phyloP scores from a whole-genome alignment of 2,113 vertebrate genomes.

The Lepus europaeus region DNA sequence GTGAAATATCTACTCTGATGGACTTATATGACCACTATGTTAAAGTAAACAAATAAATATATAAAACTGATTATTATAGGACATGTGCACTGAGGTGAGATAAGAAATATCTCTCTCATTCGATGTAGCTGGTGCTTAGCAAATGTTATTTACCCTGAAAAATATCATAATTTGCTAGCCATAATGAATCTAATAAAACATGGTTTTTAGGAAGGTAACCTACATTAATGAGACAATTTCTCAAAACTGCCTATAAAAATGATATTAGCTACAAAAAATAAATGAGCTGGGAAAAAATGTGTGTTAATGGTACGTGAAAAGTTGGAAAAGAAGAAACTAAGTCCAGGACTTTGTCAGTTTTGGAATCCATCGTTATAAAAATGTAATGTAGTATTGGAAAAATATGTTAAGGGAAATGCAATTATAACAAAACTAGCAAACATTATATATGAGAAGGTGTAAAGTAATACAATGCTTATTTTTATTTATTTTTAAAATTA shows the following conservation, averaged over 20 bases:
- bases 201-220: constrained; percentile 28
- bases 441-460: not conserved
- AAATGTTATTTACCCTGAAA: constrained; percentile 60
- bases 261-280: constrained; percentile 31
- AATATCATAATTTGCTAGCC: not conserved
- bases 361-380: constrained; percentile 55
- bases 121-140: constrained; percentile 35
- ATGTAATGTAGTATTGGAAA: constrained; percentile 40
- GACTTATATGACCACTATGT: constrained; percentile 9
- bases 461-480: not conserved
- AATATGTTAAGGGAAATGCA: not conserved
- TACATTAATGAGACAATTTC: constrained; percentile 34
- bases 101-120: constrained; percentile 14
- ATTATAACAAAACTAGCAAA: constrained; percentile 27
- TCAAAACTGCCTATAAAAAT: constrained; percentile 52
- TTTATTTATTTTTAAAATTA: constrained; percentile 37
- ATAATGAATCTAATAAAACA: constrained; percentile 41
- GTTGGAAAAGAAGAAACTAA: constrained; percentile 16
- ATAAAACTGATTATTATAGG: constrained; percentile 26
- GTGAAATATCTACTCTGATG: constrained; percentile 10
- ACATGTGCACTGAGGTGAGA: not conserved
- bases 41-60: constrained; percentile 42
- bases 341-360: constrained; percentile 24
- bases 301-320: constrained; percentile 26
- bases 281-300: constrained; percentile 45